Conservation (phyloP, 2,113 vertebrate genomes). For the Cariama cristata region DNA sequence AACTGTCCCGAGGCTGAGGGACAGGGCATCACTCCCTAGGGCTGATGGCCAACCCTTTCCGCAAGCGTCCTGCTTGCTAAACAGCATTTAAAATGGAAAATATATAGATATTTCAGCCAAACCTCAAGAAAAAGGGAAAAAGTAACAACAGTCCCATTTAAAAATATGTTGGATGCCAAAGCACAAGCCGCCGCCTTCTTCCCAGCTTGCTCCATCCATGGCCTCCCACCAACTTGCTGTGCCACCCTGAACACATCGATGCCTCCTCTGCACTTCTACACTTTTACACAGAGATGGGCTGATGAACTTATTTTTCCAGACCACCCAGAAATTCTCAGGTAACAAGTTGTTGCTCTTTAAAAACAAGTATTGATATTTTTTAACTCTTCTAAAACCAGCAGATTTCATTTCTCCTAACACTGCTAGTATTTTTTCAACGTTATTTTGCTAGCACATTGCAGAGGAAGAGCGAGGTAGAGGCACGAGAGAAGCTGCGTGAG, state of each 20-base stretch:
- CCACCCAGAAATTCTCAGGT: background rate
- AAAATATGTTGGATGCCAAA: background rate
- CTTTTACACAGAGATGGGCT: background rate
- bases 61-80: no score
- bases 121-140: background rate
- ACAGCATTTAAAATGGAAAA: background rate
- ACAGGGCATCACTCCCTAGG: fast-evolving
- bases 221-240: background rate
- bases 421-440: background rate
- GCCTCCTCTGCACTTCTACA: background rate
- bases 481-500: background rate
- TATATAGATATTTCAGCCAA: background rate
- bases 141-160: background rate
- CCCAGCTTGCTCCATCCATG: background rate
- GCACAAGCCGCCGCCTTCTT: background rate
- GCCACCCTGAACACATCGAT: background rate
- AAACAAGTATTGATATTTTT: background rate
- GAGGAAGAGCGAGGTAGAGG: background rate
- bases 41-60: background rate
- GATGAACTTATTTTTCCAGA: background rate
- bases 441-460: background rate
- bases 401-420: background rate
- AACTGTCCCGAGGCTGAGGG: background rate
- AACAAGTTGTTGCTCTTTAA: background rate
- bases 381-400: background rate